Evolutionary conservation across 2,888 invertebrate species (phyloP).

Genomic region (Drosophila siamana): DNA sequence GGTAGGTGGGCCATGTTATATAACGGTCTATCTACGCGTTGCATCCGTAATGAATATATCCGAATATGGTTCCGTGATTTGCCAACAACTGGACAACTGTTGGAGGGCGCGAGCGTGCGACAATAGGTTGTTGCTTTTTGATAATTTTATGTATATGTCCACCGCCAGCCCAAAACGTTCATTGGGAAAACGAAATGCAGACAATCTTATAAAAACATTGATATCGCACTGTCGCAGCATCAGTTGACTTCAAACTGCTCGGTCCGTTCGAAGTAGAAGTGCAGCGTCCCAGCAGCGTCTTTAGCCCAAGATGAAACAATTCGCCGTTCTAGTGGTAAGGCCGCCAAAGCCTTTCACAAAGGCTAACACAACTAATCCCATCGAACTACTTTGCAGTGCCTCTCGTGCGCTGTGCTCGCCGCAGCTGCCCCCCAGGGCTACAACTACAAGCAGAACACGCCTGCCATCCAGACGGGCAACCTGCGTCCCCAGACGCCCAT

Average conservation of each 20-base stretch:
- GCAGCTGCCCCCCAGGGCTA: constrained; percentile 73
- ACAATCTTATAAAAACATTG: constrained; percentile 71
- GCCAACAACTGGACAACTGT: constrained; percentile 56
- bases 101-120: constrained; percentile 40
- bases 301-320: constrained; percentile 68
- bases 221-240: constrained; percentile 46
- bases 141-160: constrained; percentile 67
- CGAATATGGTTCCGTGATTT: constrained; percentile 74
- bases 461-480: constrained; percentile 55
- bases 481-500: constrained; percentile 68
- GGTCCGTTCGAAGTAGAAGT: constrained; percentile 41
- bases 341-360: background rate
- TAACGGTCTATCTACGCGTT: constrained; percentile 56
- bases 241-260: constrained; percentile 42
- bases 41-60: constrained; percentile 63
- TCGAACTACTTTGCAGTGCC: constrained; percentile 52
- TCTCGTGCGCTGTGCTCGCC: constrained; percentile 54
- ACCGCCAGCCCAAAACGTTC: constrained; percentile 47
- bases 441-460: constrained; percentile 64
- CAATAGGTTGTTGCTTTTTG: constrained; percentile 58
- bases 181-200: constrained; percentile 45
- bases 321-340: constrained; percentile 73
- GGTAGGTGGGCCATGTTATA: constrained; percentile 52
- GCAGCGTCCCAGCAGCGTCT: constrained; percentile 30
- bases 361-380: background rate